Base-by-base conservation (phyloP, 2,113 vertebrate species). In the Calyptommatus sinebrachiatus region DNA sequence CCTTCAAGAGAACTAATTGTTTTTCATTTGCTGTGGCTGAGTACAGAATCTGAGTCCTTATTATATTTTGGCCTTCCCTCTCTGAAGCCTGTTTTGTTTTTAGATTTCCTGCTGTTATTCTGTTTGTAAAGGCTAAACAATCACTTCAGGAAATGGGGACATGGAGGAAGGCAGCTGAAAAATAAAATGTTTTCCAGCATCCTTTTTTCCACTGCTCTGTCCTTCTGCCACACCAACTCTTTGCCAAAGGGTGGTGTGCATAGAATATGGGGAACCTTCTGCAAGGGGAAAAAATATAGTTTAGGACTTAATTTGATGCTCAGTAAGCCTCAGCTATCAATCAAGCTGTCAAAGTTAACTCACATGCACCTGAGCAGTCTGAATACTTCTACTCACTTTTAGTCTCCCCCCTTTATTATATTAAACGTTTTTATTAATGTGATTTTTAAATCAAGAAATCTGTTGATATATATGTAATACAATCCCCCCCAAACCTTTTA, bases 71-170 rank as follows among this genome's bases (percentile, higher is more conserved):
- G 77, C 35, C 46, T 85, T 73, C 65, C 69, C 48, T 57, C 9
- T 71, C 20, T 24, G 50, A 77, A 61, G 50, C 65, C 70, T 22
- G 67, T 69, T 86, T 86, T 90, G 71, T 61, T 86, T 87, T 87
- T 75, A 73, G 18, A 41, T 62, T 85, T 69, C 50, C n/a, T 83
- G 68, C 73, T 85, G 22, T 75, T 87, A 69, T 77, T 85, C 82
- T 87, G 61, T 61, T 68, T 60, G 67, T 69, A 79, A 82, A 75
- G 46, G 83, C 66, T 66, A 86, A 70, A 46, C 31, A 85, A 85
- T 35, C 76, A 76, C 70, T 85, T 78, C 45, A 78, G 82, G 24
- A 85, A 89, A 83, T 7, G 73, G 79, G 35, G 68, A 82, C 50
- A 81, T 16, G 24, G 31, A 88, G 71, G 48, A 77, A 53, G 87